Base-by-base conservation (phyloP, 2,888 invertebrate genomes). In the Hypomecis atomaria region DNA sequence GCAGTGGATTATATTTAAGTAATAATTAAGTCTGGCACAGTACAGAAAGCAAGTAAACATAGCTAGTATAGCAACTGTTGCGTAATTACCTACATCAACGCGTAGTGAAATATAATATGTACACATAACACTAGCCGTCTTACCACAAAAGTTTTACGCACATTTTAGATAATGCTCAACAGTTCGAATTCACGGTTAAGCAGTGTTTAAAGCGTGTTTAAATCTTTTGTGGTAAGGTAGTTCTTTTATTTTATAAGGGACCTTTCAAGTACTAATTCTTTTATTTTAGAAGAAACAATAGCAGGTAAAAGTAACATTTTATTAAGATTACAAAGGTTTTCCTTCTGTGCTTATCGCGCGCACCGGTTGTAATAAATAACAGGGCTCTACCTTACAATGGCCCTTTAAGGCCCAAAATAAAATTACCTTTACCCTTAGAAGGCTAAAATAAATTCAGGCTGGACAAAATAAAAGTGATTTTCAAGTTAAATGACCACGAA, bases 291-390 rank as follows among this genome's bases (percentile, higher is more conserved):
- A 69, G 36, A 69, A 72, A 74, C 74, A 78, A 77, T 69, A 69
- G 70, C 59, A 52, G 61, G 70, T 66, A 62, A 76, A 52, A 60
- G 70, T 66, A 62, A 76, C 72, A 75, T 78, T 78, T 77, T 77
- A 75, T 73, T 74, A 74, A 70, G 76, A 75, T 75, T 74, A 75
- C 76, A 75, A 80, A 73, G 76, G 74, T 69, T 70, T 69, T 71
- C 67, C 67, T 71, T 72, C 11, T 65, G 69, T 53, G 66, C 70
- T 76, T 77, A 78, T 77, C 75, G 67, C 74, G 57, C 60, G 55
- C 65, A 49, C 65, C 67, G 71, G 61, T 62, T 60, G 69, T 68
- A 73, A 75, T 81, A 81, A 77, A 79, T 78, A 76, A 76, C 63
- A 43, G 8, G 68, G 57, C 54, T 69, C 59, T 66, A 74, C 66